A percentile compares a stretch with the other conserved stretches of the same genome.
phyloP scores from a whole-genome alignment of 2,888 invertebrate species.

The Patella ulyssiponensis region DNA sequence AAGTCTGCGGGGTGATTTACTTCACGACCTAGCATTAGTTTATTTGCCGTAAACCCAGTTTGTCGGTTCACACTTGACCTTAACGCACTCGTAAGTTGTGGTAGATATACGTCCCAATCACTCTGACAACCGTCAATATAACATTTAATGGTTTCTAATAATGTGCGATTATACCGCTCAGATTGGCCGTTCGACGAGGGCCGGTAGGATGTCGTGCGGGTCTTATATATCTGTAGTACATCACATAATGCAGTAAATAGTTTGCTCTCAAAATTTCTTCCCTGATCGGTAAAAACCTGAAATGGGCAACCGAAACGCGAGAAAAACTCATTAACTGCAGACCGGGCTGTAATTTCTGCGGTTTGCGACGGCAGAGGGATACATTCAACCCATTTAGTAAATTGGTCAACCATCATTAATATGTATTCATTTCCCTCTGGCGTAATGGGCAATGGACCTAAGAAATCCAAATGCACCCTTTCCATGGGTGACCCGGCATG shows the following conservation, averaged over 20 bases:
- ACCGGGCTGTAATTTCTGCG: too few species aligned
- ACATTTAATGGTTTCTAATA: neutral
- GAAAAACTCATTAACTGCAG: too few species aligned
- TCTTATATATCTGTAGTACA: neutral
- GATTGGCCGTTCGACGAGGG: constrained; percentile 9
- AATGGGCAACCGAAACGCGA: too few species aligned
- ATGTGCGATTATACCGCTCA: constrained; percentile 21
- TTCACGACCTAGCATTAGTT: constrained; percentile 36
- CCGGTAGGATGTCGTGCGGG: neutral
- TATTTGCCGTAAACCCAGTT: constrained; percentile 35
- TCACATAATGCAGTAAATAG: neutral
- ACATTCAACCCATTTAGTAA: neutral
- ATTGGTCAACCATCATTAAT: neutral
- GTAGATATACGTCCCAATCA: constrained; percentile 29
- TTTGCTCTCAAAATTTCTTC: too few species aligned
- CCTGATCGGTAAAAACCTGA: too few species aligned
- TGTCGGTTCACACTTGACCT: constrained; percentile 28
- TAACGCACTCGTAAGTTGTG: constrained; percentile 29
- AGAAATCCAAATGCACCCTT: neutral
- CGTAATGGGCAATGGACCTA: neutral
- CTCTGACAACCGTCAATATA: constrained; percentile 2
- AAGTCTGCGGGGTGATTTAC: neutral
- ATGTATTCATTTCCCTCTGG: neutral
- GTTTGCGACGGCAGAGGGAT: neutral
- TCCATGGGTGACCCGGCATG: neutral